Base-by-base conservation (phyloP, 2,113 vertebrate species). In the Pomatorhinus ruficollis region DNA sequence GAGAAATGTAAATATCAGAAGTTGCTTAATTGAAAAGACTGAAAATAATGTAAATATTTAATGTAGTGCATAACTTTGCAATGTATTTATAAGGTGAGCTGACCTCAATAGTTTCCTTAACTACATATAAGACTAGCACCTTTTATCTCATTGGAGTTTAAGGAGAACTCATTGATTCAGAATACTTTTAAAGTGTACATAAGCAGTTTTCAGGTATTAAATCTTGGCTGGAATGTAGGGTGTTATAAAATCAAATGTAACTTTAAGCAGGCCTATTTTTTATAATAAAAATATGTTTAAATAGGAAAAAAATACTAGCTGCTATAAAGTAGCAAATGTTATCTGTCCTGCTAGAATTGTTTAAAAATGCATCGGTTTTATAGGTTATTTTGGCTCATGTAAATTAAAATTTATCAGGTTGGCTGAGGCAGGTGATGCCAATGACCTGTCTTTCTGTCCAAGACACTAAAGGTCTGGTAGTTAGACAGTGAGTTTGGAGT, bases 61-160 rank as follows among this genome's bases (percentile, higher is more conserved):
- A 96, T 61, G 44, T 91, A 82, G 94, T 72, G 53, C 77, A 91
- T 68, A 65, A 94, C 72, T 95, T 94, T 68, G 89, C 94, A 97
- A 94, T 50, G 68, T 97, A 97, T 96, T 95, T 97, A 96, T 96
- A 97, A 95, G 93, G 95, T 96, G 95, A 96, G 83, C 77, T 96
- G 95, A 95, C 93, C 91, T 95, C 89, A 89, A 68, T 78, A 92
- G 76, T 95, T 96, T 95, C 65, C 81, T 91, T 91, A 60, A 60
- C 91, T 96, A 49, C 77, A 65, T 78, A 20, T 83, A 93, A 95
- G 80, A 95, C 88, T 92, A 92, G 72, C 83, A 89, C 95, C 89
- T 95, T 96, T 95, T 97, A 96, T 95, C 96, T 97, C 91, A 82
- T 75, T 87, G 78, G 60, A 81, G 72, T 95, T 93, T 81, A 88